Percentiles rank a stretch among this genome's conserved stretches.
Evolutionary conservation across 1,140 invertebrate species (phyloP).

Genomic region (Helicoverpa armigera): DNA sequence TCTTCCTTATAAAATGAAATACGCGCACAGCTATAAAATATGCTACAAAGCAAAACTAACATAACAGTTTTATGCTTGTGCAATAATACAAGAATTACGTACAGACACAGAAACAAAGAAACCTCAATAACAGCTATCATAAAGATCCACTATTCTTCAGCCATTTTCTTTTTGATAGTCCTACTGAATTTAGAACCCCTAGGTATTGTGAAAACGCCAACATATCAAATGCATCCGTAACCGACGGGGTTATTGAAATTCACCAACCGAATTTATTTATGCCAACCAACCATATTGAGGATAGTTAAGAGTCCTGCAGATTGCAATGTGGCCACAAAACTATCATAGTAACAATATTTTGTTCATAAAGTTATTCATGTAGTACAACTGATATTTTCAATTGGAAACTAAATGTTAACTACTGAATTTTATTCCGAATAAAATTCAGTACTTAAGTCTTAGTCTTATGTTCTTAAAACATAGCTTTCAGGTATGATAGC

Average conservation of each 20-base stretch:
- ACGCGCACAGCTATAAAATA: background rate
- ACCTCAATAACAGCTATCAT: background rate
- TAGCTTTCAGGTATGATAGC: too few species aligned
- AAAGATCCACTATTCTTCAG: conserved; percentile 3
- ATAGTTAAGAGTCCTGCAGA: conserved; percentile 12
- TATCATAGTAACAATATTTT: background rate
- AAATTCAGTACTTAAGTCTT: too few species aligned
- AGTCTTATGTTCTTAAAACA: too few species aligned
- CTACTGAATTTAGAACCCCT: conserved; percentile 10
- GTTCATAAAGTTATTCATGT: background rate
- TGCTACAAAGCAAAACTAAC: background rate
- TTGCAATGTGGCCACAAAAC: background rate
- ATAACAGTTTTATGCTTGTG: background rate
- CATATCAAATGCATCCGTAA: conserved; percentile 44
- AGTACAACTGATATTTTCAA: background rate
- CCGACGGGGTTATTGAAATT: conserved; percentile 52
- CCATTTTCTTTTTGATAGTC: conserved; percentile 1
- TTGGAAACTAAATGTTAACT: too few species aligned
- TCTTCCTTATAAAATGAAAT: background rate
- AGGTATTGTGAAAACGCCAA: conserved; percentile 3
- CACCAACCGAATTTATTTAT: conserved; percentile 48
- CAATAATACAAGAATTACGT: background rate
- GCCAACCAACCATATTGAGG: conserved; percentile 42
- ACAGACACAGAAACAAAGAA: conserved; percentile 3
- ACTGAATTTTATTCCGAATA: too few species aligned